Base-by-base conservation (phyloP, 2,113 vertebrate species). In the Acanthochromis polyacanthus region DNA sequence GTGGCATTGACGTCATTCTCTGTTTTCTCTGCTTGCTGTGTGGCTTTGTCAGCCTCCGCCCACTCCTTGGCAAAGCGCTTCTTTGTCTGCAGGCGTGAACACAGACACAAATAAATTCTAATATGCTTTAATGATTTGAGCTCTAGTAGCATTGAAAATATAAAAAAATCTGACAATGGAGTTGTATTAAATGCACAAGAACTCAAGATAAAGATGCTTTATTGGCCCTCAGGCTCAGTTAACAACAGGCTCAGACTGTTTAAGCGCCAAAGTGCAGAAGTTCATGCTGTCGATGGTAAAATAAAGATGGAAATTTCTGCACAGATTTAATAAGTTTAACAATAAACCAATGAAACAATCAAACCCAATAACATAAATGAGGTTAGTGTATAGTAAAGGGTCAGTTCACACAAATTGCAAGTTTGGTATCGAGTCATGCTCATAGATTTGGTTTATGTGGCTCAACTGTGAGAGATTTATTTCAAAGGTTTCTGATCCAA, bases 61-160 rank as follows among this genome's bases (percentile, higher is more conserved):
- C 96, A 97, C 84, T 97, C 96, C 36, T 96, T 95, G 32, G 96
- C 96, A 71, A 95, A 97, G 5, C 95, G 95, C 22, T 94, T 95
- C 82, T 97, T 97, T 55, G 93, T 95, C 96, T 97, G 69, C 4
- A 67, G 17, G 22, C 75, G 83, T n/a, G 30, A 48, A 78, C 64
- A 84, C 43, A 63, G 32, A 19, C 30, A 30, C 30, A 30, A 30
- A 30, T 30, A 4, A 30, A 30, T 5, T 30, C 5, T 30, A 30
- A 4, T 30, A 30, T 30, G 30, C 4, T 30, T 30, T 6, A 6
- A 30, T 30, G 30, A 30, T 4, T 30, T 30, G 30, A 30, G 30
- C 30, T 5, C 30, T 30, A 40, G 23, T 15, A 25, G 15, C 7
- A 28, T 79, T 38, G 83, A 17, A 25, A 64, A 55, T 48, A 10